These are phyloP conservation scores for Cavia porcellus DNA, from an alignment of 2,113 vertebrate species.

Conservation along the genomic window DNA sequence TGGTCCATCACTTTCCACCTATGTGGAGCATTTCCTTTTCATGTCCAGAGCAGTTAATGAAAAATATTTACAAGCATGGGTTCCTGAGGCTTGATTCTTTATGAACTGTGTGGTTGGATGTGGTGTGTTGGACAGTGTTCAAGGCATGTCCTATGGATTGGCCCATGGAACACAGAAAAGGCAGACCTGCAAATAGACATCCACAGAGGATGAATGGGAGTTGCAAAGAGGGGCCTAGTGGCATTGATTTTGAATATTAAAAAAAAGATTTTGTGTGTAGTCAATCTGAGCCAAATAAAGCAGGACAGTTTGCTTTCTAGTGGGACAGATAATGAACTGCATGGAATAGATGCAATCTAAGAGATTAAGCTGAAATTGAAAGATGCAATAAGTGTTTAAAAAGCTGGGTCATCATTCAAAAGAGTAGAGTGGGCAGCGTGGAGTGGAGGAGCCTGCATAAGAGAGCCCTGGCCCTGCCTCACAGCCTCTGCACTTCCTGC, in stretches of 20 bases:
- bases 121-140: not conserved
- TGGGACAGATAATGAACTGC: not conserved
- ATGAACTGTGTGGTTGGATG: not conserved
- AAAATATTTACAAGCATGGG: not conserved
- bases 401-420: not conserved
- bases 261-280: not conserved
- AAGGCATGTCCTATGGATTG: not conserved
- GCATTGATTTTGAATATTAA: not conserved
- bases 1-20: not conserved
- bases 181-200: not conserved
- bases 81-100: not conserved
- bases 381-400: not conserved
- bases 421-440: not conserved
- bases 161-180: not conserved
- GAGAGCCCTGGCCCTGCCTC: not conserved
- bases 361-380: not conserved
- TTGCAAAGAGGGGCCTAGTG: not conserved
- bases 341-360: not conserved
- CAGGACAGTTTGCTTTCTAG: not conserved
- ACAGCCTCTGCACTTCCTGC: not conserved
- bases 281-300: not conserved
- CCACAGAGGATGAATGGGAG: not conserved
- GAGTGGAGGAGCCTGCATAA: not conserved
- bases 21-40: not conserved
- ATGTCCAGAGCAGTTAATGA: not conserved